phyloP scores from a whole-genome alignment of 2,797 vertebrate species.

The Gadopsis bispinosus region DNA sequence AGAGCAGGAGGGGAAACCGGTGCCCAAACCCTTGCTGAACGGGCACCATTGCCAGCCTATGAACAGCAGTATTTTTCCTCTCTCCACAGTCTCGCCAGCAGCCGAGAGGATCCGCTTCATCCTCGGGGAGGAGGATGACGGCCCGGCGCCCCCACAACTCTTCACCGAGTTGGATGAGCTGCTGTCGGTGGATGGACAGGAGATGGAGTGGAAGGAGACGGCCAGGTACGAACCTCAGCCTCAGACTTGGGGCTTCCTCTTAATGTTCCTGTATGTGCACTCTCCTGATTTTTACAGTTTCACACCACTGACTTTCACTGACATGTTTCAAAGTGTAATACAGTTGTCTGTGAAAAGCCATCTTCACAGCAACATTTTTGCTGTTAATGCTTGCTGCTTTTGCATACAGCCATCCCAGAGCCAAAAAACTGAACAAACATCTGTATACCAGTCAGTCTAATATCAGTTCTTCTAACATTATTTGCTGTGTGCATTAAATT shows the following conservation, averaged over 20 bases:
- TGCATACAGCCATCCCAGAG: neutral
- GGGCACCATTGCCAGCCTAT: constrained; percentile 81
- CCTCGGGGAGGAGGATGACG: constrained; percentile 96
- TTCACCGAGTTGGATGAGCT: constrained; percentile 98
- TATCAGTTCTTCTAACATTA: neutral
- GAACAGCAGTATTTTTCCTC: constrained; percentile 93
- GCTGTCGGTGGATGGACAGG: constrained; percentile 94
- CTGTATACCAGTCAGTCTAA: neutral
- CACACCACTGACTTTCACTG: neutral
- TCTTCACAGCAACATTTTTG: neutral
- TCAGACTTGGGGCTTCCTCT: neutral
- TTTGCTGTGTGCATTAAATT: constrained; percentile 11
- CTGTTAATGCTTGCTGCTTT: too few species aligned
- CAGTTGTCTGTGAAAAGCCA: neutral
- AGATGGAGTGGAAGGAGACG: constrained; percentile 99
- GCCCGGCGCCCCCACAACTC: constrained; percentile 94
- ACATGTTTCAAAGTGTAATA: neutral
- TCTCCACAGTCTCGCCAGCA: constrained; percentile 93
- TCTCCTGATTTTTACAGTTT: neutral
- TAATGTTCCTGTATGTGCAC: neutral
- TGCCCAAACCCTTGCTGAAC: constrained; percentile 62
- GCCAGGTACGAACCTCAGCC: constrained; percentile 88
- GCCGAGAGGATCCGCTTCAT: constrained; percentile 98
- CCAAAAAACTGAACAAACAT: neutral
- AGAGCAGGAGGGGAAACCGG: constrained; percentile 78